Base-by-base conservation (phyloP, 2,113 vertebrate genomes). In the Merops nubicus region DNA sequence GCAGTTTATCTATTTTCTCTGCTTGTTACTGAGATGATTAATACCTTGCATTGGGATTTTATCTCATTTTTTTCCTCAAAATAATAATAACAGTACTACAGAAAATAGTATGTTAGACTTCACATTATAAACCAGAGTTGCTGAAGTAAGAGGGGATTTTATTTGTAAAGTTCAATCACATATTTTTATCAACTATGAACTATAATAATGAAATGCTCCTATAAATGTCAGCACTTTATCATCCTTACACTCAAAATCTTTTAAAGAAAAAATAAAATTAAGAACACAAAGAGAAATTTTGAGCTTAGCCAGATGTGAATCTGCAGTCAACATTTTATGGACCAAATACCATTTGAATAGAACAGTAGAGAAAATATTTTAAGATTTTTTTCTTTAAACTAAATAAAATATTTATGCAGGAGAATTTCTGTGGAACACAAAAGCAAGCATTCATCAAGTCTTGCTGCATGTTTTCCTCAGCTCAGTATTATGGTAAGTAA, bases 401-500 rank as follows among this genome's bases (percentile, higher is more conserved):
- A 96, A 97, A 97, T 96, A 93, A 98, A 98, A 96, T 97, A 98
- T 97, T 97, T 97, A 96, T 89, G 57, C 79, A 74, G 90, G 57
- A 31, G 34, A 82, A 91, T 76, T 98, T 97, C 53, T 88, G 48
- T 78, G 77, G 65, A 95, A 77, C 72, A 95, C 31, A 97, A 88
- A 84, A 48, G 72, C 56, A 84, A 91, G 88, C 86, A 93, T 96
- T 97, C 95, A 90, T 60, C 91, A 88, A 91, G 42, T 72, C 43
- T 89, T 91, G 51, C 23, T 95, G 85, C 59, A 57, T 95, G 54
- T 96, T 96, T 96, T 93, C 63, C 89, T 78, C 84, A 95, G 67
- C 67, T 96, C 45, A 65, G 60, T 81, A 57, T 86, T 84, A 83
- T 54, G 83, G 59, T 88, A 76, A 93, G 85, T 70, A 93, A 73